These are phyloP conservation scores for Cydia strobilella DNA, from an alignment of 1,140 invertebrate genomes.

Conservation along the genomic window DNA sequence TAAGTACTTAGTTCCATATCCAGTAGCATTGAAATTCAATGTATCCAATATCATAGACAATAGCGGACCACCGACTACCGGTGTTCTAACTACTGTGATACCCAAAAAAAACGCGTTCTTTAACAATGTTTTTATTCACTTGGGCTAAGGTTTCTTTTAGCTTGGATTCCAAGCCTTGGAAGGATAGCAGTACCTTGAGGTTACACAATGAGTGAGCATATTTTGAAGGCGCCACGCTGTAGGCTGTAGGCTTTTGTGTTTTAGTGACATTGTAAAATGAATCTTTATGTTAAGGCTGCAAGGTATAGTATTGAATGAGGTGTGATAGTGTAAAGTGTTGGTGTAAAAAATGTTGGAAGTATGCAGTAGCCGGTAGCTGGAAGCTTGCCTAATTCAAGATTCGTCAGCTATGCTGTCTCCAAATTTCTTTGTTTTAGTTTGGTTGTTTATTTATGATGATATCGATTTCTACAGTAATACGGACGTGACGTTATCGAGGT, in stretches of 20 bases:
- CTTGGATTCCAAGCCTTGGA: too few species aligned
- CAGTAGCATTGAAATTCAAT: not conserved
- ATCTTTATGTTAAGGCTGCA: not conserved
- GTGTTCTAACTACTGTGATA: constrained; percentile 13
- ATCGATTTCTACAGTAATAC: too few species aligned
- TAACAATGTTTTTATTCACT: not conserved
- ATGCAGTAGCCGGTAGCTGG: constrained; percentile 16
- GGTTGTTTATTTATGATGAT: not conserved
- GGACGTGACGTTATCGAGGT: too few species aligned
- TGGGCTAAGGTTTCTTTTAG: not conserved
- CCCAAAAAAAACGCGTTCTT: too few species aligned
- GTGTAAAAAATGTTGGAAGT: constrained; percentile 13
- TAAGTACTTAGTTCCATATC: too few species aligned
- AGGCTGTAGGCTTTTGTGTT: constrained; percentile 13
- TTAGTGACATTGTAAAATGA: not conserved
- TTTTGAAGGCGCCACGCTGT: constrained; percentile 25
- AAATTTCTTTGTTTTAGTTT: not conserved
- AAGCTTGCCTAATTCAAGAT: constrained; percentile 2
- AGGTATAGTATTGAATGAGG: not conserved
- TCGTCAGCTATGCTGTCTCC: not conserved
- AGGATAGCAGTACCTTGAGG: constrained; percentile 1
- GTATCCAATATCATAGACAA: not conserved
- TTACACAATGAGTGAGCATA: constrained; percentile 20
- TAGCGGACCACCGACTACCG: constrained; percentile 14
- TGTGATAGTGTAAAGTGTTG: not conserved